Base-by-base conservation (phyloP, 2,113 vertebrate genomes). In the Lasiurus cinereus region DNA sequence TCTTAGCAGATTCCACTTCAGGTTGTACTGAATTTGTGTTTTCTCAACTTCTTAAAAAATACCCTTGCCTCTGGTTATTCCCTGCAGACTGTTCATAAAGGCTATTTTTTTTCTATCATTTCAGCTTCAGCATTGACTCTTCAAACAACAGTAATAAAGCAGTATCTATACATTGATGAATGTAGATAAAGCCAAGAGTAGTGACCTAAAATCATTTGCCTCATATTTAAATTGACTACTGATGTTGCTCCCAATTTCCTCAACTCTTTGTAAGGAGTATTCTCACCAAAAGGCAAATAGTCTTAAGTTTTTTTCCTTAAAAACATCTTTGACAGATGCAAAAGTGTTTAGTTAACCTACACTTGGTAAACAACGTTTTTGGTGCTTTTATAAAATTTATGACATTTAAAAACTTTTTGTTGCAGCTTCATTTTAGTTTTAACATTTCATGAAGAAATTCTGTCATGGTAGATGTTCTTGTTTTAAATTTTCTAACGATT, bases 361-460 rank as follows among this genome's bases (percentile, higher is more conserved):
- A 52, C 18, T 52, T 79, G n/a, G 56, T 84, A 80, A 92, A 62
- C 33, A 84, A 39, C 48, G 74, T 89, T 79, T 79, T 39, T 92
- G 84, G 9, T 84, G 72, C 8, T 94, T 88, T 15, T 66, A 24
- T 84, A 84, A 67, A 56, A 94, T 24, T 39, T 80, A 59, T 19
- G 10, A 59, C 19, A 50, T 79, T 88, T 84, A 67, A 72, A 59
- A 19, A 29, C 48, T 78, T 80, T 86, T 83, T 46, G 31, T 72
- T 66, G 16, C 8, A 67, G 31, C 52, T 14, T 78, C 24, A 50
- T 79, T 79, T 78, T 88, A 46, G 43, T 46, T 79, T 79, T 84
- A 69, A 62, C 9, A 66, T 77, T 83, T 86, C 54, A 29, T 54
- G 33, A 94, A 83, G 52, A 96, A 46, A 54, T 92, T 85, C 67